These are phyloP conservation scores for Machimus atricapillus DNA, from an alignment of 2,888 invertebrate genomes.

Conservation along the genomic window DNA sequence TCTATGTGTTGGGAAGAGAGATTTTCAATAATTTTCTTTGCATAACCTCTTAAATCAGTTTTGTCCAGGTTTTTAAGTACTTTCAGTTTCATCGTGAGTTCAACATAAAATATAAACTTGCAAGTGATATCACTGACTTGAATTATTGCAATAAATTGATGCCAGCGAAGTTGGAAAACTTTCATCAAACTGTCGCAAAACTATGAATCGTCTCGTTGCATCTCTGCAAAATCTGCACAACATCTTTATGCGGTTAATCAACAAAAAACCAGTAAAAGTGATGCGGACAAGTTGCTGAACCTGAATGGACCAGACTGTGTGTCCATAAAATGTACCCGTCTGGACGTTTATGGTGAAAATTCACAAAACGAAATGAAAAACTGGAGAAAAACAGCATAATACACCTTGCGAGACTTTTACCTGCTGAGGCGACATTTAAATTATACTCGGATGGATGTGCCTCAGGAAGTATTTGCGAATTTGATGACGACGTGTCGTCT, in stretches of 20 bases:
- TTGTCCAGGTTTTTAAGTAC: background rate
- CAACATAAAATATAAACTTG: background rate
- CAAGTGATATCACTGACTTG: background rate
- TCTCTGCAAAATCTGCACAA: background rate
- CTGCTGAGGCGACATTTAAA: background rate
- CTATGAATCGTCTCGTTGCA: background rate
- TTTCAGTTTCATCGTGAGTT: background rate
- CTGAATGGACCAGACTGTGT: background rate
- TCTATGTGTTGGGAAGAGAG: no score
- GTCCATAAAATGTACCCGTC: slow-evolving; percentile 19
- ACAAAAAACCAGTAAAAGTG: slow-evolving; percentile 16
- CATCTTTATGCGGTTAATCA: background rate
- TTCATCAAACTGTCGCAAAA: background rate
- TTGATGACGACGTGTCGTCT: background rate
- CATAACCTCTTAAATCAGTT: background rate
- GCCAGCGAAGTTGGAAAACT: background rate
- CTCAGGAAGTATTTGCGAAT: background rate
- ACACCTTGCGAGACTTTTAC: background rate
- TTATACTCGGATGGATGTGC: background rate
- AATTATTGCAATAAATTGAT: background rate
- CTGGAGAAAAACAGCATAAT: background rate
- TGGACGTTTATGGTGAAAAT: slow-evolving; percentile 19
- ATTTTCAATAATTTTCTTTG: background rate
- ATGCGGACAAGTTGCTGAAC: slow-evolving; percentile 2
- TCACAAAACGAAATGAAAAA: slow-evolving; percentile 15